Evolutionary conservation across 2,113 vertebrate genomes (phyloP), one percentile per base, ranked within the genome.

Genomic region (Bos indicus): DNA sequence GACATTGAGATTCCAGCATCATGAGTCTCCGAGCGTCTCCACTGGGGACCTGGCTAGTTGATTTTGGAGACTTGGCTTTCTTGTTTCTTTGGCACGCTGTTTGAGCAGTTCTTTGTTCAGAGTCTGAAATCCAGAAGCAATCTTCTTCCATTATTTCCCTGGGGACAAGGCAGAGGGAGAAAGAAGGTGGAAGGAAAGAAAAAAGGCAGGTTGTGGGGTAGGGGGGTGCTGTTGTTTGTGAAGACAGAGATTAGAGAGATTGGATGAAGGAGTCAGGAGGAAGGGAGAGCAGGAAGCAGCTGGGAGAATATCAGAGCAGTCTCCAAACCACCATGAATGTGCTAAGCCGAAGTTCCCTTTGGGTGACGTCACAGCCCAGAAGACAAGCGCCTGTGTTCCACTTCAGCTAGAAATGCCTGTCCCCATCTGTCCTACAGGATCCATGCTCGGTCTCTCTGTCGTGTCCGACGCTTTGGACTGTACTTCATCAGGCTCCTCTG

Each of bases 61-160:
- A 82, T 33, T 88, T 83, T 82, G 40, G 89, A 91, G n/a, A 74
- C 86, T 60, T 46, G 71, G 60, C 95, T 96, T 93, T 59, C 57
- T 87, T 67, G 90, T 51, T n/a, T 21, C 52, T 57, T 83, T 48
- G 46, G 71, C 12, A 26, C 80, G 28, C 78, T 97, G 51, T 92
- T 95, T 67, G 93, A 97, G 25, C 81, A 43, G n/a, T 36, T 97
- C 46, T 94, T 96, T 96, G 88, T 97, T 67, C 82, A 40, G 84
- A 84, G 33, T 84, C 93, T 88, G 59, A 85, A 96, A 92, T 54
- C 80, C 33, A 21, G 48, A 94, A 88, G 67, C 67, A 87, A 56
- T 7, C 91, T 84, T 51, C 11, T 81, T 86, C n/a, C 13, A 12
- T 96, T 90, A 91, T 96, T 98, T 96, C 96, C 60, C 95, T 93